Evolutionary conservation across 2,113 vertebrate species (phyloP).

Genomic region (Triplophysa dalaica): DNA sequence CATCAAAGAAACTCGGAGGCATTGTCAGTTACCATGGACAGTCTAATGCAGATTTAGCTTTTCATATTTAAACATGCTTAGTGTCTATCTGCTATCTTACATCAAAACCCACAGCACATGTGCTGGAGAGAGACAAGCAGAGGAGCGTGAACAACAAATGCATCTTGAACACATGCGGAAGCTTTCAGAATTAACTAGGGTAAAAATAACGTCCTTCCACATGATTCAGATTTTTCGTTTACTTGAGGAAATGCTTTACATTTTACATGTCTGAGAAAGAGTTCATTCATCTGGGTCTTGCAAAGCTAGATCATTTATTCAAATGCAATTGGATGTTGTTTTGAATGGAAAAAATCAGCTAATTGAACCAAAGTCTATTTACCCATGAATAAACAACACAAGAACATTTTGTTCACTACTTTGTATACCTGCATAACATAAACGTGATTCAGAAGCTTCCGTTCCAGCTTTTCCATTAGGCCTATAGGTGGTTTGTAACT

Average conservation of each 20-base stretch:
- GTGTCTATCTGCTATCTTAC: constrained; percentile 52
- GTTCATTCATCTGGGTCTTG: no score
- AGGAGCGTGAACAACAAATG: neutral
- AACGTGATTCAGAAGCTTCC: no score
- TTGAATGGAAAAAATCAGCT: no score
- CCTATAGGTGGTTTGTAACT: no score
- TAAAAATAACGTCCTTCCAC: constrained; percentile 65
- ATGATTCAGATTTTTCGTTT: constrained; percentile 62
- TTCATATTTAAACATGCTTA: constrained; percentile 50
- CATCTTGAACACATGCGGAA: constrained; percentile 28
- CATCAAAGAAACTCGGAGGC: constrained; percentile 52
- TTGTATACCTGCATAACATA: no score
- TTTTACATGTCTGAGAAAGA: constrained; percentile 51
- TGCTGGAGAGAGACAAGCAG: neutral
- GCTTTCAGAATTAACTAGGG: constrained; percentile 50
- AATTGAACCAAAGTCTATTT: no score
- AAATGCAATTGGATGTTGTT: no score
- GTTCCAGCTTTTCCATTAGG: no score
- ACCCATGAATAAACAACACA: no score
- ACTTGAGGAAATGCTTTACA: constrained; percentile 66
- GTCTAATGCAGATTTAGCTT: constrained; percentile 62
- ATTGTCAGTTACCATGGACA: constrained; percentile 46
- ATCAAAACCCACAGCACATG: neutral
- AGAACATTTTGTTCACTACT: no score
- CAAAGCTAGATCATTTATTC: no score